phyloP scores from a whole-genome alignment of 2,797 vertebrate species.

The Amphiprion clarkii region DNA sequence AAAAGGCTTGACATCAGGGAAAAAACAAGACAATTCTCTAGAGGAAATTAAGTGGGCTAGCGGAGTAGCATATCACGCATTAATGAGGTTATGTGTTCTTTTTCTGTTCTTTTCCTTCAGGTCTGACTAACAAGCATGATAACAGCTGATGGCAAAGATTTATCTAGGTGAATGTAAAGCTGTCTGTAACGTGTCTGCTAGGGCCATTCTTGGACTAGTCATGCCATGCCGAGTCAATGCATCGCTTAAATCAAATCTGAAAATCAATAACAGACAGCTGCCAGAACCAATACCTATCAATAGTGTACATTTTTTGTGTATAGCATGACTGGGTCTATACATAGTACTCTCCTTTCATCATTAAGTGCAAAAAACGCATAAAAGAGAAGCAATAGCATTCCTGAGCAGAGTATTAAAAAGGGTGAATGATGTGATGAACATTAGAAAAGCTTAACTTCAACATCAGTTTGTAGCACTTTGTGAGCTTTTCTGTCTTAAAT shows the following conservation, averaged over 20 bases:
- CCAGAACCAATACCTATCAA: conserved; percentile 1
- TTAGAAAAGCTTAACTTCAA: not conserved
- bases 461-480: not conserved
- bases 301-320: not conserved
- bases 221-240: conserved; percentile 13
- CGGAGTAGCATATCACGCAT: conserved; percentile 21
- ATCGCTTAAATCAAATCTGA: conserved; percentile 34
- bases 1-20: not conserved
- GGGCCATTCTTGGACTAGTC: conserved; percentile 14
- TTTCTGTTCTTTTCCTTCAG: conserved; percentile 9
- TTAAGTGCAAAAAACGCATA: not conserved
- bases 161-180: conserved; percentile 25
- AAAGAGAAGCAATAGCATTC: not conserved
- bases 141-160: conserved; percentile 8
- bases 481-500: conserved; percentile 9
- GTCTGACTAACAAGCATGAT: conserved; percentile 21
- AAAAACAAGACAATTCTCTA: conserved; percentile 11
- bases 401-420: not conserved
- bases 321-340: too few relatives aligned
- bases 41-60: conserved; percentile 35
- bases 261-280: conserved; percentile 32
- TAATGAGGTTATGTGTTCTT: conserved; percentile 21
- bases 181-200: conserved; percentile 9
- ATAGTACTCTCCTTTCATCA: too few relatives aligned
- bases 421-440: not conserved